A percentile compares a stretch with the other conserved stretches of the same genome.
phyloP scores from a whole-genome alignment of 2,888 invertebrate genomes.

The Oegoconia quadripuncta region DNA sequence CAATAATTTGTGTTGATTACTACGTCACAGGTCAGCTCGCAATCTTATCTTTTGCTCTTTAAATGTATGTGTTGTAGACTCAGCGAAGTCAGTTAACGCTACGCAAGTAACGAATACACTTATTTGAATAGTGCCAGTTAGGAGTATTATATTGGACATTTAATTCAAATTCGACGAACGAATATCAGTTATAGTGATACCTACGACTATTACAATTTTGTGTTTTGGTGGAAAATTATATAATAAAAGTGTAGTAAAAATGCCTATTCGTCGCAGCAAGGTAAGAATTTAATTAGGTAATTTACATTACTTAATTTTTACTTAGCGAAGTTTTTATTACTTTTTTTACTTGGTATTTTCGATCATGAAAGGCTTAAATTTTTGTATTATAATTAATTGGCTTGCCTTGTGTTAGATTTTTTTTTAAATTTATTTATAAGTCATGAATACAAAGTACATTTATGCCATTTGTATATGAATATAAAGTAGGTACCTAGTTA shows the following conservation, averaged over 20 bases:
- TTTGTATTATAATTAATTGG: too few relatives aligned
- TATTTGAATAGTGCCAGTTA: slow-evolving; percentile 34
- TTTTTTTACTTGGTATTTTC: too few relatives aligned
- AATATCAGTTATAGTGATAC: slow-evolving; percentile 14
- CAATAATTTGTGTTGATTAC: slow-evolving; percentile 66
- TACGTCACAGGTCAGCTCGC: slow-evolving; percentile 68
- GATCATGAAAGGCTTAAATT: too few relatives aligned
- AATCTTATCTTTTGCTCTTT: slow-evolving; percentile 72
- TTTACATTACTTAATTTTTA: too few relatives aligned
- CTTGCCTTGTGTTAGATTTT: too few relatives aligned
- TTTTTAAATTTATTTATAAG: too few relatives aligned
- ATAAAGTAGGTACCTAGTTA: too few relatives aligned
- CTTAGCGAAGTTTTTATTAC: too few relatives aligned
- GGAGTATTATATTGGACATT: slow-evolving; percentile 18
- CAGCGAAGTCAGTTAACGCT: slow-evolving; percentile 69
- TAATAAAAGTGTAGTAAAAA: slow-evolving; percentile 33
- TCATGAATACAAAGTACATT: too few relatives aligned
- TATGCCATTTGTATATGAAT: too few relatives aligned
- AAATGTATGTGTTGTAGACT: slow-evolving; percentile 72
- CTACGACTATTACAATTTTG: slow-evolving; percentile 21
- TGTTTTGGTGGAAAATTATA: slow-evolving; percentile 21
- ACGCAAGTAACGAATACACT: slow-evolving; percentile 55
- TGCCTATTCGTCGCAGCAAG: slow-evolving; percentile 72
- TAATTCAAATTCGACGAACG: slow-evolving; percentile 5
- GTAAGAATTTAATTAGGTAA: slow-evolving; percentile 45